These are phyloP conservation scores for Pardalotus punctatus DNA, from an alignment of 2,113 vertebrate genomes.

Conservation along the genomic window DNA sequence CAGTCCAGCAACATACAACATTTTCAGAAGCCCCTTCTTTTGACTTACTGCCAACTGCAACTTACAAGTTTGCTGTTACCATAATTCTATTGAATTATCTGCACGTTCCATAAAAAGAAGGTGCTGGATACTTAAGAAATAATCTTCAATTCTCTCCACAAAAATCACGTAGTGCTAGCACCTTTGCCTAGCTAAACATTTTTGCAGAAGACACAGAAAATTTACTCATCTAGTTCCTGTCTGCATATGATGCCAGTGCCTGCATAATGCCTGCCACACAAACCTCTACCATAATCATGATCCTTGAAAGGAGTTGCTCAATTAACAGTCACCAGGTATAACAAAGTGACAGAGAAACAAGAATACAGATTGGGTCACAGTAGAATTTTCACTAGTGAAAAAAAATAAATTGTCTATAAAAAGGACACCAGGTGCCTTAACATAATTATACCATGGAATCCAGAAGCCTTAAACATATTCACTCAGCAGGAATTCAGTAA, in stretches of 20 bases:
- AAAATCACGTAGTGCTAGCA: neutral
- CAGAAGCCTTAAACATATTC: neutral
- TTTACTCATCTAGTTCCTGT: neutral
- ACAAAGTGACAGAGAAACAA: neutral
- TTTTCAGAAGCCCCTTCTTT: neutral
- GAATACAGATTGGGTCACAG: neutral
- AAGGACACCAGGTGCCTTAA: neutral
- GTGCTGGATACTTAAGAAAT: neutral
- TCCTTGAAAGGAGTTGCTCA: neutral
- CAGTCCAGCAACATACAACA: neutral
- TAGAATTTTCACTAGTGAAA: neutral
- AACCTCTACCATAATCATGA: accelerated
- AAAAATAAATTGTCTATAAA: neutral
- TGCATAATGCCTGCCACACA: neutral
- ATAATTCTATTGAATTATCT: neutral
- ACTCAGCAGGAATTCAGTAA: neutral
- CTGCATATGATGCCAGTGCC: neutral
- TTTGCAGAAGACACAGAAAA: neutral
- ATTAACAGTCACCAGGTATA: neutral
- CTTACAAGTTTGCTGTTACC: neutral
- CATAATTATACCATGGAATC: neutral
- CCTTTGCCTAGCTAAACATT: neutral
- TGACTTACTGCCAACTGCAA: neutral
- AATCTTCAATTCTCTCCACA: neutral
- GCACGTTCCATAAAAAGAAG: neutral